Percentiles rank a stretch among this genome's conserved stretches.
Conservation (phyloP, 2,113 vertebrate genomes). For the Capreolus pygargus region DNA sequence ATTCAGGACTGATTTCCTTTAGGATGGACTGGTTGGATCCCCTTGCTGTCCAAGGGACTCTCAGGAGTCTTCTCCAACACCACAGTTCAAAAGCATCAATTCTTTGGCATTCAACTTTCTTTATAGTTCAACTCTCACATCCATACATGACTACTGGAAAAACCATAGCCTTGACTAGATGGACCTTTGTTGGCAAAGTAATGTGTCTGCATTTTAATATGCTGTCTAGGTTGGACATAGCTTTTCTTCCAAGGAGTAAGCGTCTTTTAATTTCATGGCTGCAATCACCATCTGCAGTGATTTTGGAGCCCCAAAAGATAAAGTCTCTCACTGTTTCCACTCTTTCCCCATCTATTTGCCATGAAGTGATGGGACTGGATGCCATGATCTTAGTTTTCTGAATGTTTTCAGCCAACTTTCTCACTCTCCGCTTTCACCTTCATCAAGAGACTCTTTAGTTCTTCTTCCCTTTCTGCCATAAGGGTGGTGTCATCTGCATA, state of each 20-base stretch:
- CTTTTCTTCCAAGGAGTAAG: background rate
- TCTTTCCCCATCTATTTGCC: background rate
- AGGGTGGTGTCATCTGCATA: background rate
- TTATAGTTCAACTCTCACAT: background rate
- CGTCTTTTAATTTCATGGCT: background rate
- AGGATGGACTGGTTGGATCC: background rate
- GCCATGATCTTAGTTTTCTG: background rate
- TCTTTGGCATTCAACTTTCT: background rate
- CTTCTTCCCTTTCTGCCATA: background rate
- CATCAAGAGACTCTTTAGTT: background rate
- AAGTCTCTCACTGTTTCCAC: background rate
- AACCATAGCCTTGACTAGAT: background rate
- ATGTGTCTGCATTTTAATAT: background rate
- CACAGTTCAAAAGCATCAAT: background rate
- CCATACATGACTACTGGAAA: background rate
- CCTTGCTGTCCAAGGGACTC: background rate
- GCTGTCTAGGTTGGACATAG: background rate
- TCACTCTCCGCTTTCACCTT: background rate
- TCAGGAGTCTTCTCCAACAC: background rate
- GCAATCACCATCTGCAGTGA: background rate
- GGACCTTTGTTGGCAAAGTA: background rate
- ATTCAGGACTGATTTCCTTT: background rate
- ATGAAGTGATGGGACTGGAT: background rate
- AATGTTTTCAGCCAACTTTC: background rate
- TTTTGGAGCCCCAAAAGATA: background rate